A percentile compares a stretch with the other conserved stretches of the same genome.
Evolutionary conservation across 2,888 invertebrate genomes (phyloP).

Genomic region (Aleiodes alternator): DNA sequence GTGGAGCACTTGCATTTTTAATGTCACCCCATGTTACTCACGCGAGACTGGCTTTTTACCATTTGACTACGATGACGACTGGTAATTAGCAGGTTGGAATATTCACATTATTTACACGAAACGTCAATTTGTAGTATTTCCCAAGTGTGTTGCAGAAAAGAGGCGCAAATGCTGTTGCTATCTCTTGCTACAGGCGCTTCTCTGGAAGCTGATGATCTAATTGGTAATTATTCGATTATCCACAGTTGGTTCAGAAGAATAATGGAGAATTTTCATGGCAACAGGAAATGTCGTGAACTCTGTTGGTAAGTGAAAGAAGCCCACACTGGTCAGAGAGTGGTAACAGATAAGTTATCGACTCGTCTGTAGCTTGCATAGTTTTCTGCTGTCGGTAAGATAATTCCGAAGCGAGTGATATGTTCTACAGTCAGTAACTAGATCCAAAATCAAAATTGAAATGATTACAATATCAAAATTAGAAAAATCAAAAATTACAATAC

Average conservation of each 20-base stretch:
- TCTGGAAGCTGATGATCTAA: too few species aligned
- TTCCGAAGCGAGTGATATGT: not conserved
- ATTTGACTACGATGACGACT: conserved; percentile 40
- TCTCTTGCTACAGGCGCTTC: too few species aligned
- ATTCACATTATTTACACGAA: conserved; percentile 47
- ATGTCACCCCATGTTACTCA: conserved; percentile 23
- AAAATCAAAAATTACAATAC: too few species aligned
- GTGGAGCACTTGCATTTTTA: conserved; percentile 26
- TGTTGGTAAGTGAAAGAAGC: too few species aligned
- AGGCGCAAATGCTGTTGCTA: too few species aligned
- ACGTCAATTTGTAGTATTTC: not conserved
- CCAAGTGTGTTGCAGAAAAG: too few species aligned
- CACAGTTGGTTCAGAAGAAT: conserved; percentile 65
- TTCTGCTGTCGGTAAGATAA: too few species aligned
- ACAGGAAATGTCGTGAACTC: conserved; percentile 41
- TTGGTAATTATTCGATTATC: conserved; percentile 67
- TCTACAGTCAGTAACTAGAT: conserved; percentile 8
- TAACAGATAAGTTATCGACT: too few species aligned
- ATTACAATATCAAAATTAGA: too few species aligned
- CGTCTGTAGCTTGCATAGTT: too few species aligned
- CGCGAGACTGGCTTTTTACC: conserved; percentile 3
- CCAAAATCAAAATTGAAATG: too few species aligned
- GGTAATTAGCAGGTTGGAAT: conserved; percentile 37
- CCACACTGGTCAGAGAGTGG: too few species aligned
- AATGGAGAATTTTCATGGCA: conserved; percentile 55